Percentiles rank a stretch among this genome's conserved stretches.
Evolutionary conservation across 2,113 vertebrate genomes (phyloP).

Genomic region (Siphamia tubifer): DNA sequence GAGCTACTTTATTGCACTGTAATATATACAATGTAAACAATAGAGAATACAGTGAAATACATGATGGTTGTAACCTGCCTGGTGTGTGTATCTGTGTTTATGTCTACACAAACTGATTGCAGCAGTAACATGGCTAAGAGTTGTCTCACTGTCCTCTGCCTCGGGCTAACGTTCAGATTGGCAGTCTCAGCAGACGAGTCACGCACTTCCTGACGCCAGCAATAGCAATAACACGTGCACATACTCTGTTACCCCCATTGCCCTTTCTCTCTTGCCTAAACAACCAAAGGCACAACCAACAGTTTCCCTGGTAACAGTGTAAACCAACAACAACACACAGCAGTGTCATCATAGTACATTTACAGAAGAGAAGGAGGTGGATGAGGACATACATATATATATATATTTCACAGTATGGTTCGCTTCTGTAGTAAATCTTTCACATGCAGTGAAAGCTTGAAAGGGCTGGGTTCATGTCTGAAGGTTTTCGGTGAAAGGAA

Average conservation of each 20-base stretch:
- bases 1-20: too few relatives aligned
- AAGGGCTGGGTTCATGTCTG: slow-evolving; percentile 34
- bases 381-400: slow-evolving; percentile 17
- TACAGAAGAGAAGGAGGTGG: background rate
- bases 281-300: slow-evolving; percentile 60
- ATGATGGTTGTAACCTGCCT: background rate
- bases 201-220: slow-evolving; percentile 34
- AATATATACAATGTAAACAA: too few relatives aligned
- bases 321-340: slow-evolving; percentile 62
- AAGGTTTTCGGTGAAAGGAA: slow-evolving; percentile 52
- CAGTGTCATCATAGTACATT: slow-evolving; percentile 7
- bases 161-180: slow-evolving; percentile 14
- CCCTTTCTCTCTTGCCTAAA: slow-evolving; percentile 32
- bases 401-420: slow-evolving; percentile 10
- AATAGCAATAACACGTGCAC: background rate
- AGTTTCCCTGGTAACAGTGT: slow-evolving; percentile 61
- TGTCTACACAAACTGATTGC: background rate
- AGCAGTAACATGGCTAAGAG: background rate
- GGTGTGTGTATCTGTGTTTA: background rate
- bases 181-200: slow-evolving; percentile 34
- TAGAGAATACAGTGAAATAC: too few relatives aligned
- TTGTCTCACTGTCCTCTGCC: slow-evolving; percentile 6
- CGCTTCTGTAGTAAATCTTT: slow-evolving; percentile 52
- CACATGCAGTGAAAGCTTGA: slow-evolving; percentile 21
- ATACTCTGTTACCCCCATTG: slow-evolving; percentile 1